Percentiles rank a stretch among this genome's conserved stretches.
Evolutionary conservation across 1,140 invertebrate genomes (phyloP).

Genomic region (Pentalonia nigronervosa): DNA sequence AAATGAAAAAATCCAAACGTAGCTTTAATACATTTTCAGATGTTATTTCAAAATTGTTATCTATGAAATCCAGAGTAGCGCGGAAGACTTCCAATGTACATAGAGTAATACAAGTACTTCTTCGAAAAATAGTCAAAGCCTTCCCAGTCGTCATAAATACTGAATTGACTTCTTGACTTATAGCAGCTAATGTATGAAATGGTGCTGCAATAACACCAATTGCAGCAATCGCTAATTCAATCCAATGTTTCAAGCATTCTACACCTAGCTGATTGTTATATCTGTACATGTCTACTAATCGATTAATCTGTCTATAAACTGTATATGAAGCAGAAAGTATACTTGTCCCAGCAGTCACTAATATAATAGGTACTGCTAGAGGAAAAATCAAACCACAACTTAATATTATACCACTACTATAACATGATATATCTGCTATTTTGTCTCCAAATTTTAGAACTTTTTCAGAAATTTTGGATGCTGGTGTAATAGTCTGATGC

Average conservation of each 20-base stretch:
- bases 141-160: background rate
- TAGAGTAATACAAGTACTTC: background rate
- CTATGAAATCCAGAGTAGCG: background rate
- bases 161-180: background rate
- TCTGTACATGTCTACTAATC: no score
- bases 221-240: background rate
- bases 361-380: background rate
- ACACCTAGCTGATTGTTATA: background rate
- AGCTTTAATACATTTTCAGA: background rate
- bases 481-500: background rate
- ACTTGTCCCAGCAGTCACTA: accelerated
- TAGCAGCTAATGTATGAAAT: background rate
- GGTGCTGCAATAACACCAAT: background rate
- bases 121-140: background rate
- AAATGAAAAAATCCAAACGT: background rate
- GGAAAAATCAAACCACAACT: background rate
- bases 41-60: background rate
- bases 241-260: background rate
- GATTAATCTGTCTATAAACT: background rate
- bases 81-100: background rate
- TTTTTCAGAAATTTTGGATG: background rate
- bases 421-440: no score
- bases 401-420: background rate
- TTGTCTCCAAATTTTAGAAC: background rate
- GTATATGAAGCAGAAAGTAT: background rate